Percentiles rank a stretch among this genome's conserved stretches.
Conservation (phyloP, 2,888 invertebrate species). For the Drosophila algonquin region DNA sequence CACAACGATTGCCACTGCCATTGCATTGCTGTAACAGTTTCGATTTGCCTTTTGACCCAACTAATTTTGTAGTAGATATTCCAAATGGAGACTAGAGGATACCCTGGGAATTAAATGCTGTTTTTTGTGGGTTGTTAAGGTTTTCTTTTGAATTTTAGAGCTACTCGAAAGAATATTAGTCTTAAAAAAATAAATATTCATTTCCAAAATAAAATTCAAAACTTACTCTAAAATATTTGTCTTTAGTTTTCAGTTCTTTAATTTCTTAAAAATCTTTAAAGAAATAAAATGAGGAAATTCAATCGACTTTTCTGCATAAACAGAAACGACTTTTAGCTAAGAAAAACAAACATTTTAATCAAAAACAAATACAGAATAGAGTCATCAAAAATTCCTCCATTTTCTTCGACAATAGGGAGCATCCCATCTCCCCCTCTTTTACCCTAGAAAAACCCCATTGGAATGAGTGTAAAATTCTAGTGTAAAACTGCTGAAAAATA, state of each 20-base stretch:
- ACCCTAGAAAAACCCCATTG: background rate
- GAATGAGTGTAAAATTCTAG: background rate
- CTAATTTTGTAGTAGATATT: background rate
- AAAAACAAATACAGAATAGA: too few relatives aligned
- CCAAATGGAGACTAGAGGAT: background rate
- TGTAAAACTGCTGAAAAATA: background rate
- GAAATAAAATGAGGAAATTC: background rate
- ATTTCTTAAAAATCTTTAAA: background rate
- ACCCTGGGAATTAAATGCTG: background rate
- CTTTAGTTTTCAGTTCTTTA: background rate
- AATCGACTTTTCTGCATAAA: too few relatives aligned
- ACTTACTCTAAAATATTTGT: background rate
- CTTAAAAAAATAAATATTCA: background rate
- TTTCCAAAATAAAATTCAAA: background rate
- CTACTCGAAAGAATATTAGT: background rate
- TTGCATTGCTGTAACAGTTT: background rate
- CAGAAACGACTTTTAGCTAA: background rate
- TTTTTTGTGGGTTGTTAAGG: background rate
- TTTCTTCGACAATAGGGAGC: background rate
- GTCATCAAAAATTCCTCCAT: background rate
- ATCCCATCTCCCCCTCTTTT: too few relatives aligned
- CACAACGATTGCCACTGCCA: background rate
- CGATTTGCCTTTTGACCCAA: background rate
- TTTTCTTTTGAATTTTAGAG: background rate
- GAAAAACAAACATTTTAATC: constrained; percentile 3